A percentile compares a stretch with the other conserved stretches of the same genome.
These are phyloP conservation scores for Antheraea pernyi DNA, from an alignment of 1,140 invertebrate genomes.

Conservation along the genomic window DNA sequence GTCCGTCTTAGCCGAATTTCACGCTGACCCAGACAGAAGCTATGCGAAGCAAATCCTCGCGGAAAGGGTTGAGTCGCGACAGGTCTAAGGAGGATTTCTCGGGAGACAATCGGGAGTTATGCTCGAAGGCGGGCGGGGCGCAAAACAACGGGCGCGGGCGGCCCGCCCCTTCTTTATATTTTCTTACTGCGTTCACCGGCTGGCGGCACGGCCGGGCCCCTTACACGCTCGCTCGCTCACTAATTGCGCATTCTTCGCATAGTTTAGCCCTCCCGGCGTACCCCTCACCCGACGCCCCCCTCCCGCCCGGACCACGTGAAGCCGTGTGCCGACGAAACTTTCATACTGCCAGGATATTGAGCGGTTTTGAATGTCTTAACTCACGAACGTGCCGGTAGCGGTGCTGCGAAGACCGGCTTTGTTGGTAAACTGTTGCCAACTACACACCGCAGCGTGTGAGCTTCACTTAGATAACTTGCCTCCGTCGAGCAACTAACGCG, in stretches of 20 bases:
- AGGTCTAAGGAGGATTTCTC: conserved; percentile 74
- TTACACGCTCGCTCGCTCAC: conserved; percentile 84
- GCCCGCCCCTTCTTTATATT: conserved; percentile 83
- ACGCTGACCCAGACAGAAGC: conserved; percentile 75
- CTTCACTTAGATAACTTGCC: conserved; percentile 18
- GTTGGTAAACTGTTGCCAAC: conserved; percentile 64
- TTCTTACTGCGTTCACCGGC: conserved; percentile 80
- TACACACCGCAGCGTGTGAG: conserved; percentile 43
- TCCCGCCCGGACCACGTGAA: conserved; percentile 74
- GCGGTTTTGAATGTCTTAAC: conserved; percentile 80
- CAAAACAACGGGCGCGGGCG: conserved; percentile 71
- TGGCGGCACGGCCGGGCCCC: conserved; percentile 73
- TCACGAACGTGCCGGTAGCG: conserved; percentile 68
- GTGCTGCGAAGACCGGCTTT: conserved; percentile 50
- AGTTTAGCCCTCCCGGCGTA: conserved; percentile 85
- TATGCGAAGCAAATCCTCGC: conserved; percentile 65
- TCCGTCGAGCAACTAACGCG: background rate
- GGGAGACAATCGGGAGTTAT: conserved; percentile 76
- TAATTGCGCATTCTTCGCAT: conserved; percentile 95
- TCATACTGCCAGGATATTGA: conserved; percentile 74
- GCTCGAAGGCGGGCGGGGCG: conserved; percentile 70
- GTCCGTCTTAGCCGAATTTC: conserved; percentile 57
- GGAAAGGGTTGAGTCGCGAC: conserved; percentile 74
- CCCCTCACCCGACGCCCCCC: conserved; percentile 65
- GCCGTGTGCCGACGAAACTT: conserved; percentile 76